Evolutionary conservation across 2,113 vertebrate genomes (phyloP), one percentile per base, ranked within the genome.

Genomic region (Protobothrops mucrosquamatus): DNA sequence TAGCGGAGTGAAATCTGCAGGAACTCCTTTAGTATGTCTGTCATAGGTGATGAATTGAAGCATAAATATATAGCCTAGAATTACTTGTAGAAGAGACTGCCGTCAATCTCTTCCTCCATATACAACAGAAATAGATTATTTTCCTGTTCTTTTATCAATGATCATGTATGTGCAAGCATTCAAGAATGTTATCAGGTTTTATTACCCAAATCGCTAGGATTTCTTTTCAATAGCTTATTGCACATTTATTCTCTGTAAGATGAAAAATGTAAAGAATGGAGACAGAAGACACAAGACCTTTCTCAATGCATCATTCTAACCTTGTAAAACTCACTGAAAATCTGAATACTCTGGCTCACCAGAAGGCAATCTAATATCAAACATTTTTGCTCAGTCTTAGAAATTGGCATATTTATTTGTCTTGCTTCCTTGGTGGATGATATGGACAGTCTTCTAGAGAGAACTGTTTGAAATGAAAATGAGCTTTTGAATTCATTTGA

Each of bases 401-500:
- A 91, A 89, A 54, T 91, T 39, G 88, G 3, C 61, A 89, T 69
- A 89, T 90, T 93, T 95, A 10, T 56, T 95, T 95, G 90, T 85
- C 24, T 93, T 55, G 64, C 26, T 5, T 59, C 15, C 89, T 93
- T 61, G 64, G 34, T 74, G 24, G 14, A 87, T 87, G 94, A 90
- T 26, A 23, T 0, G 64, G 29, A 74, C 26, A 89, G 3, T 51
- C 24, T 57, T 94, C 48, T 85, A 43, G 20, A 29, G 91, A 94
- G 12, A 55, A 89, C 1, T 85, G 8, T 95, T 91, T 96, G 93
- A 94, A 94, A 95, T 92, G 0, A 93, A 94, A 89, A 93, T 89
- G 89, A 51, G 1, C 0, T 55, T 92, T 93, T 22, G 46, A 85
- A 43, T 56, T 93, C 89, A 85, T 57, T 8, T 26, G 6, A 7